Base-by-base conservation (phyloP, 2,888 invertebrate species). In the Nudaria mundana region DNA sequence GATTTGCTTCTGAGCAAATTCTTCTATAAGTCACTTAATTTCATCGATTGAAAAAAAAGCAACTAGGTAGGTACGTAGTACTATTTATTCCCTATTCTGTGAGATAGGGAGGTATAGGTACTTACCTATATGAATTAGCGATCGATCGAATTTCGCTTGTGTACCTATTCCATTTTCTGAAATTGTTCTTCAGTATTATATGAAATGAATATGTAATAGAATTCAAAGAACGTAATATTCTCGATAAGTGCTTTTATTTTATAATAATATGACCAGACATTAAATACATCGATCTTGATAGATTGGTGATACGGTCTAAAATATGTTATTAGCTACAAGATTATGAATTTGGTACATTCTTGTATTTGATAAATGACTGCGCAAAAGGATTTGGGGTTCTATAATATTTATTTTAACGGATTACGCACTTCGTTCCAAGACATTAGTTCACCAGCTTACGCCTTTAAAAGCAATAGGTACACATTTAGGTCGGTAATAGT, bases 131-230 rank as follows among this genome's bases (percentile, higher is more conserved):
- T n/a, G n/a, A n/a, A n/a, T n/a, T n/a, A n/a, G n/a, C n/a, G n/a
- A n/a, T n/a, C n/a, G n/a, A n/a, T n/a, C n/a, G n/a, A n/a, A 34
- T 34, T 25, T 5, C 25, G 25, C 18, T 34, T 18, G 34, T 16
- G 16, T n/a, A n/a, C n/a, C n/a, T 24, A 16, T 34, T 12, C 7
- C 7, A 16, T 16, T 24, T 7, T 8, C 25, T 25, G 24, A 34
- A 18, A 26, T 13, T 1, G 13, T 18, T 25, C 10, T 26, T 12
- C 25, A 25, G n/a, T 2, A 25, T 16, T 14, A 34, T 10, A 12
- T 25, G 8, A 18, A 24, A 12, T 6, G n/a, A 15, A 14, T 33
- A 23, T 14, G 3, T 22, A 33, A 15, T 23, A n/a, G 5, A 23
- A 33, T 24, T 33, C 24, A 14, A 23, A 6, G 32, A 33, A 7